Conservation (phyloP, 2,888 invertebrate genomes). For the Luperina testacea region DNA sequence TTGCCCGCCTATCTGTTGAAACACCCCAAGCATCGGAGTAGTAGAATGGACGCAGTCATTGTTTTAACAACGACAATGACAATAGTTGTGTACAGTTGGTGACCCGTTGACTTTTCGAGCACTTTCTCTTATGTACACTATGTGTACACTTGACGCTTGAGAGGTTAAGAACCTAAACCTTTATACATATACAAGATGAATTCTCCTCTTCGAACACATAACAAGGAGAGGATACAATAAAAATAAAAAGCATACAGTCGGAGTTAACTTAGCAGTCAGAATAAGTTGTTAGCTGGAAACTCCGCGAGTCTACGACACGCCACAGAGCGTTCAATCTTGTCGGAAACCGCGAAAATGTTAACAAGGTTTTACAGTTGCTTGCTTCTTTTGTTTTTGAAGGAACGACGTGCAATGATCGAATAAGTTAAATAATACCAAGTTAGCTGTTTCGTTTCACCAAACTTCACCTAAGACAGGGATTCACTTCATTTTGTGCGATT, state of each 20-base stretch:
- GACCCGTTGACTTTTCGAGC: too few relatives aligned
- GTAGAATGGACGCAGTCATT: too few relatives aligned
- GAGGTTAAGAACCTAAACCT: not conserved
- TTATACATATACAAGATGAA: not conserved
- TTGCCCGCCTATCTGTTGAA: too few relatives aligned
- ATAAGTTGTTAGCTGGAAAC: constrained; percentile 56
- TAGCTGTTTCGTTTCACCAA: not conserved
- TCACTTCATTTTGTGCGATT: too few relatives aligned
- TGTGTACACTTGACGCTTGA: too few relatives aligned
- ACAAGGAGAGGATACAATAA: constrained; percentile 2
- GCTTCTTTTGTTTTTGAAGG: not conserved
- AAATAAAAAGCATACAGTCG: constrained; percentile 12
- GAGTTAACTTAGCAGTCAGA: constrained; percentile 35
- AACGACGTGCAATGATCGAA: not conserved
- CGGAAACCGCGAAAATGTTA: constrained; percentile 43
- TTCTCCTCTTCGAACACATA: not conserved
- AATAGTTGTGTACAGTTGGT: too few relatives aligned
- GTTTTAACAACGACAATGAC: too few relatives aligned
- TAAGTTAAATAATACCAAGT: not conserved
- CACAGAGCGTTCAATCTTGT: constrained; percentile 44
- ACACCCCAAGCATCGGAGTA: too few relatives aligned
- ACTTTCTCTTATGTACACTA: too few relatives aligned
- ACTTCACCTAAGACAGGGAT: too few relatives aligned
- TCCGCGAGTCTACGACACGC: constrained; percentile 26
- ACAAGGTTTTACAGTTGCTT: constrained; percentile 19